Evolutionary conservation across 2,888 invertebrate species (phyloP), one percentile per base, ranked within the genome.

Genomic region (Andrena bucephala): DNA sequence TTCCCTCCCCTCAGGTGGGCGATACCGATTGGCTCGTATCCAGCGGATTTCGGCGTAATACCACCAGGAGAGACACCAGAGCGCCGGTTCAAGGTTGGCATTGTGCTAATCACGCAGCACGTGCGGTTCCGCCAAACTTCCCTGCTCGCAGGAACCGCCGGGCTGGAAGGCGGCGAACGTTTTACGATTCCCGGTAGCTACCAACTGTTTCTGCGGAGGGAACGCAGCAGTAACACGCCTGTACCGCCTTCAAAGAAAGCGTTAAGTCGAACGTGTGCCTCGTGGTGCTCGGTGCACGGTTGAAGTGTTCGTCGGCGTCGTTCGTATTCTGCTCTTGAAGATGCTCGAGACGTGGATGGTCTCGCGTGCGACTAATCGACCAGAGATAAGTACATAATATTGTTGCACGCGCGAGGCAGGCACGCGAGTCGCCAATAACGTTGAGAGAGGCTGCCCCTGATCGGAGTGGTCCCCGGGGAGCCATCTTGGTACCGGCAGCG

Each of bases 11-110:
- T 10, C 24, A 57, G 57, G 27, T 29, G 42, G 42, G 50, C 66
- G 77, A 77, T 63, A 69, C 68, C 73, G 75, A 87, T 85, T 88
- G 87, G 87, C 87, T 66, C 36, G 62, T 6, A 60, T 86, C 86
- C 87, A 88, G 83, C 74, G 63, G 66, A 69, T 78, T 72, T 73
- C 81, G 72, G 50, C 71, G 75, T 72, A 81, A 79, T 73, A 83
- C 65, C 31, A 63, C 76, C 24, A 16, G 67, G 71, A 71, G 57
- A 57, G 57, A 69, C 73, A 48, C 68, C 77, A 67, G 59, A n/a
- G 77, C 68, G 52, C 69, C 76, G 78, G 83, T 85, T 86, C 87
- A 88, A 85, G 88, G 85, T 78, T 77, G 80, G 29, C 69, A 36
- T 57, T 70, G 60, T 52, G 67, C 72, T 66, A 79, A 73, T 73